Evolutionary conservation across 2,888 invertebrate species (phyloP).

Genomic region (Antitype chi): DNA sequence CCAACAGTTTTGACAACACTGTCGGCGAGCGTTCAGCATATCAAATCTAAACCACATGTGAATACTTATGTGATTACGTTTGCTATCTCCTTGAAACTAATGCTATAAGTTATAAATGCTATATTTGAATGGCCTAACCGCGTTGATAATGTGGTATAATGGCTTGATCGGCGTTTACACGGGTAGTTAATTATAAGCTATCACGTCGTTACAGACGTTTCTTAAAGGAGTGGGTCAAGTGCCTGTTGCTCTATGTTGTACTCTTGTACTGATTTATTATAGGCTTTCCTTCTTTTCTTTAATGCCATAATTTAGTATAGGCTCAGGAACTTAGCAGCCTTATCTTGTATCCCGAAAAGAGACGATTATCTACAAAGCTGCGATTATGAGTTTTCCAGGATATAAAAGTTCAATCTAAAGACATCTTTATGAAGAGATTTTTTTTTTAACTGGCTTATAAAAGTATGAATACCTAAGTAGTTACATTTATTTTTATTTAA

Average conservation of each 20-base stretch:
- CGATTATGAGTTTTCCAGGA: constrained; percentile 10
- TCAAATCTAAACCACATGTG: constrained; percentile 70
- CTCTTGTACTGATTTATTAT: constrained; percentile 40
- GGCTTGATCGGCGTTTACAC: constrained; percentile 70
- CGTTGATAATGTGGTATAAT: constrained; percentile 33
- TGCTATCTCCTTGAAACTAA: constrained; percentile 39
- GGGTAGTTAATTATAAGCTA: constrained; percentile 74
- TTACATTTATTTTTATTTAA: neutral
- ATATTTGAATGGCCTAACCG: constrained; percentile 40
- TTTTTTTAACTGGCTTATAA: neutral
- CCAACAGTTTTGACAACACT: constrained; percentile 71
- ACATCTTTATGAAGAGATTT: neutral
- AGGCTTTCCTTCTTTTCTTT: neutral
- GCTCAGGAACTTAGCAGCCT: constrained; percentile 11
- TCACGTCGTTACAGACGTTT: constrained; percentile 35
- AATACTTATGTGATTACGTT: constrained; percentile 49
- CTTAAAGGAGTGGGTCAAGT: constrained; percentile 51
- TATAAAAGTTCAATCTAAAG: neutral
- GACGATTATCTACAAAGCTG: constrained; percentile 6
- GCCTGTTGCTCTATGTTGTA: constrained; percentile 22
- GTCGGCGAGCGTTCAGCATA: constrained; percentile 67
- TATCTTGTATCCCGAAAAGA: constrained; percentile 33
- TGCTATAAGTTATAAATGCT: constrained; percentile 36
- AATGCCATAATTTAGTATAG: constrained; percentile 14
- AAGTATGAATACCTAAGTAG: too few relatives aligned